Evolutionary conservation across 2,113 vertebrate species (phyloP).

Genomic region (Pangasianodon gigas): DNA sequence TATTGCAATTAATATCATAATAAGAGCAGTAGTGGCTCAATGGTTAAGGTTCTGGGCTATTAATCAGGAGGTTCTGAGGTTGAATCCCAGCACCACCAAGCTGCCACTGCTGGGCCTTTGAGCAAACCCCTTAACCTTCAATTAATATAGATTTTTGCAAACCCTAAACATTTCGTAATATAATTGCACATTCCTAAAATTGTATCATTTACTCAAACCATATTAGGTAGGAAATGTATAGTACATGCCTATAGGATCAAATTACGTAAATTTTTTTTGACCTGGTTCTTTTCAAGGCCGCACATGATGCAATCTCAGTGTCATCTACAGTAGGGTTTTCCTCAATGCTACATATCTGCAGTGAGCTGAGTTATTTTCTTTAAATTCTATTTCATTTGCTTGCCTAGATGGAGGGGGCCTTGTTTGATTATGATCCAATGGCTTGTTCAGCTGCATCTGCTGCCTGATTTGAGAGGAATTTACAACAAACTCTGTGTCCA

Average conservation of each 20-base stretch:
- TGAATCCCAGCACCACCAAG: background rate
- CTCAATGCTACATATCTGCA: slow-evolving; percentile 4
- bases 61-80: background rate
- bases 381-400: slow-evolving; percentile 17
- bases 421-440: slow-evolving; percentile 41
- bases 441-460: slow-evolving; percentile 39
- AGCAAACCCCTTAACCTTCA: no score
- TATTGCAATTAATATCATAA: background rate
- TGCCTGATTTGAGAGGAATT: slow-evolving; percentile 43
- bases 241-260: background rate
- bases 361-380: slow-evolving; percentile 18
- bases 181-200: background rate
- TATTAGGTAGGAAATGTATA: background rate
- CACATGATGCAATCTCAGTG: background rate
- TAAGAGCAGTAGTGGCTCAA: background rate
- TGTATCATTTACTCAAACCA: background rate
- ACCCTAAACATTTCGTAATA: background rate
- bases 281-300: background rate
- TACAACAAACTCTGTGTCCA: slow-evolving; percentile 38
- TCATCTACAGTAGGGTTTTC: background rate
- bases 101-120: background rate
- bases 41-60: background rate
- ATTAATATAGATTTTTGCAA: no score
- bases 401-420: slow-evolving; percentile 19
- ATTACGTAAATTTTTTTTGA: background rate